phyloP scores from a whole-genome alignment of 2,113 vertebrate genomes.

The Osmerus eperlanus region DNA sequence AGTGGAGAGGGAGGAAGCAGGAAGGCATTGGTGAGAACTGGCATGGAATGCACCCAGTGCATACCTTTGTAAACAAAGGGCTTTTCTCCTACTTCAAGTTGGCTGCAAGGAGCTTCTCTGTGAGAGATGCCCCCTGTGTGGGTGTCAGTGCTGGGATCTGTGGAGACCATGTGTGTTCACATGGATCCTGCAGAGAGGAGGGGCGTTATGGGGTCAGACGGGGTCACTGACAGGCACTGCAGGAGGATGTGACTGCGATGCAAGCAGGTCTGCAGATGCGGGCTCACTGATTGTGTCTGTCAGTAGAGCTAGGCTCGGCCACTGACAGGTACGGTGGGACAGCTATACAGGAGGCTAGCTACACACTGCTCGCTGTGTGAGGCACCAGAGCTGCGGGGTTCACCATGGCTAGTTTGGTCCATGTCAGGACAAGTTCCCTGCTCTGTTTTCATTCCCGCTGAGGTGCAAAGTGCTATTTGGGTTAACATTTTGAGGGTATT shows the following conservation, averaged over 20 bases:
- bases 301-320: conserved; percentile 39
- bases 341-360: too few relatives aligned
- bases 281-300: conserved; percentile 64
- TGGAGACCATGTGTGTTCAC: conserved; percentile 42
- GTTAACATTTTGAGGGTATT: conserved; percentile 39
- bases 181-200: conserved; percentile 49
- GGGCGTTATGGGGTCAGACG: conserved; percentile 41
- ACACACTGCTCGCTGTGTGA: neutral
- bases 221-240: conserved; percentile 56
- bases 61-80: conserved; percentile 38
- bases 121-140: conserved; percentile 17
- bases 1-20: conserved; percentile 27
- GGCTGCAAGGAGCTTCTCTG: conserved; percentile 24
- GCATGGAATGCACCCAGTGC: conserved; percentile 2
- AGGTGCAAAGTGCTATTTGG: conserved; percentile 68
- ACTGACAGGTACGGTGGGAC: conserved; percentile 19
- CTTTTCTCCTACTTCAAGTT: conserved; percentile 26
- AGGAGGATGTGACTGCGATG: conserved; percentile 2
- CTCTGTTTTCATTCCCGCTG: conserved; percentile 60
- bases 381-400: conserved; percentile 6
- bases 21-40: conserved; percentile 21
- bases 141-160: conserved; percentile 38
- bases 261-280: conserved; percentile 49
- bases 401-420: neutral
- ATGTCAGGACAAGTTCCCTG: neutral